Evolutionary conservation across 2,888 invertebrate species (phyloP), one percentile per base, ranked within the genome.

Genomic region (Napeogenes inachia): DNA sequence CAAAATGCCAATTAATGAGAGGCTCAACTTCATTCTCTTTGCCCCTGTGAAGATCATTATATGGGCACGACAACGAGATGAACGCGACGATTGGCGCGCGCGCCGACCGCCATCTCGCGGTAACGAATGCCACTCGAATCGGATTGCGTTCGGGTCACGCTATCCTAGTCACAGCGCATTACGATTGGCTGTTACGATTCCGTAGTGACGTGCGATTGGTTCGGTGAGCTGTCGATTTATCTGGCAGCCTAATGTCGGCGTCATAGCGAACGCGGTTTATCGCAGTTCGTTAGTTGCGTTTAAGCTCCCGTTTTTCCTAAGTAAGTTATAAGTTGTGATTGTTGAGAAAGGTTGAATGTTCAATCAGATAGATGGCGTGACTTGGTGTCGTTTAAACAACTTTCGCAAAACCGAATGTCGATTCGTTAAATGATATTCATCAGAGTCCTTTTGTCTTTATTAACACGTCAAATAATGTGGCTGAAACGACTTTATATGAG

Each of bases 1-100:
- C 89, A 90, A 90, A 90, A 89, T 86, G 89, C 90, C 89, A 89
- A 89, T 89, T 90, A 89, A 90, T 89, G 89, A 89, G 89, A 84
- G 87, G 84, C 89, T 90, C 90, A 90, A 90, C 89, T 90, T 90
- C 90, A 90, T 90, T 90, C 89, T 89, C 84, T 81, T 86, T 30
- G 87, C 80, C 85, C 87, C 87, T 89, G 89, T 89, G 89, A 89
- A 89, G 90, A 90, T 90, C 89, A 90, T 90, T 90, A 89, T 89
- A 89, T 87, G 89, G 82, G 89, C 90, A 89, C 89, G 89, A 90
- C 90, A 89, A 88, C 80, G 84, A 85, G 90, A 89, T 89, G 89
- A 86, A 87, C 86, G 88, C 85, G 86, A 82, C 86, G 89, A 89
- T 89, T 89, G 88, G 86, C 81, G 83, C 83, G 82, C 83, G 82